Evolutionary conservation across 2,888 invertebrate species (phyloP).

Genomic region (Aelia acuminata): DNA sequence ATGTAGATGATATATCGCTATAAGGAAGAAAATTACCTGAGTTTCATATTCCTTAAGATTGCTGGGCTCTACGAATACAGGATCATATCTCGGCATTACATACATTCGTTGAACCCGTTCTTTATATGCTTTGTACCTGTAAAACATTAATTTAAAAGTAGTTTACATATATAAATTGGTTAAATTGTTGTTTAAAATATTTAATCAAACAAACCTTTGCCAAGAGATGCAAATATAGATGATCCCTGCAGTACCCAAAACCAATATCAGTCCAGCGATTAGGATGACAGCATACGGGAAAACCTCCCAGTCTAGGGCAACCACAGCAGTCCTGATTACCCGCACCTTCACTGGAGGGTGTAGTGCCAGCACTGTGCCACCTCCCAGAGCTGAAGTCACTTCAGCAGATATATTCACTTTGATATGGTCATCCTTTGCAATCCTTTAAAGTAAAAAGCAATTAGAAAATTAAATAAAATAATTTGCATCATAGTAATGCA

Average conservation of each 20-base stretch:
- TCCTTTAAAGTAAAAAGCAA: constrained; percentile 68
- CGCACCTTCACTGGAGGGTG: constrained; percentile 74
- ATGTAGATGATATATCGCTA: too few species aligned
- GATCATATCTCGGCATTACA: constrained; percentile 81
- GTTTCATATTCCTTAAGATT: constrained; percentile 95
- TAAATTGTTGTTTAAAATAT: background rate
- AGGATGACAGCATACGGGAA: constrained; percentile 92
- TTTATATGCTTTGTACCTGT: constrained; percentile 89
- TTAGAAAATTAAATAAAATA: background rate
- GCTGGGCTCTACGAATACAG: constrained; percentile 80
- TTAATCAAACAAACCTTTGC: constrained; percentile 79
- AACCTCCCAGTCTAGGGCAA: constrained; percentile 77
- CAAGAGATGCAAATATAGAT: constrained; percentile 94
- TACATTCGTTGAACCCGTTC: constrained; percentile 85
- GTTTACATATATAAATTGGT: background rate
- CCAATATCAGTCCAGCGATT: constrained; percentile 89
- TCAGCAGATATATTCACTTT: constrained; percentile 77
- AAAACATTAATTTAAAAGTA: constrained; percentile 63
- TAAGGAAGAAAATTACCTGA: constrained; percentile 76
- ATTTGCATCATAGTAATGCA: background rate
- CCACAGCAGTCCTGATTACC: constrained; percentile 70
- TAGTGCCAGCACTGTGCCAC: constrained; percentile 69
- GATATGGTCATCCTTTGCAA: constrained; percentile 75
- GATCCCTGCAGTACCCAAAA: constrained; percentile 89
- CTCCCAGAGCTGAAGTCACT: constrained; percentile 59